Conservation (phyloP, 1,140 invertebrate genomes). For the Drosophila parabipectinata region DNA sequence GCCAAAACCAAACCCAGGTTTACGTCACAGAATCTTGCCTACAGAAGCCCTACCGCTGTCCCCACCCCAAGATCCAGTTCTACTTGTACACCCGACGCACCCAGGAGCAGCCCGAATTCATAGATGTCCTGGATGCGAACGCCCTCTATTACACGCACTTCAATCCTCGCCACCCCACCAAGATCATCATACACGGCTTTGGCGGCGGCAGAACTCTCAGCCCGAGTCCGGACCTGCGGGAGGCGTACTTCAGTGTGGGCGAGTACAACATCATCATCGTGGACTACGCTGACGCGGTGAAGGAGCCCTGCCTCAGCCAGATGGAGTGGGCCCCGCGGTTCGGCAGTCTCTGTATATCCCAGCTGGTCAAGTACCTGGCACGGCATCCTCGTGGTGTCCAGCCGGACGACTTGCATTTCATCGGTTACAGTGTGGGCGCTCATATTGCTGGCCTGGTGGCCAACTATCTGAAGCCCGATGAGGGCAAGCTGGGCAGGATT, state of each 20-base stretch:
- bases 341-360: conserved; percentile 91
- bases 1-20: conserved; percentile 84
- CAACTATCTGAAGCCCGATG: conserved; percentile 88
- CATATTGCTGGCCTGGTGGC: conserved; percentile 93
- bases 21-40: conserved; percentile 92
- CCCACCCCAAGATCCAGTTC: conserved; percentile 92
- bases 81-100: conserved; percentile 92
- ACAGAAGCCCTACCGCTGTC: conserved; percentile 91
- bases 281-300: conserved; percentile 92
- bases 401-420: conserved; percentile 90
- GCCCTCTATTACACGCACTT: conserved; percentile 90
- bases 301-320: conserved; percentile 91
- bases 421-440: conserved; percentile 94
- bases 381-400: conserved; percentile 90
- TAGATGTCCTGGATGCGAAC: conserved; percentile 88
- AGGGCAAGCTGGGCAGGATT: conserved; percentile 90
- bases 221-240: conserved; percentile 91
- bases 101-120: conserved; percentile 88
- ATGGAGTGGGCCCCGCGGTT: conserved; percentile 94
- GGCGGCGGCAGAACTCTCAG: conserved; percentile 91
- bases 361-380: conserved; percentile 90
- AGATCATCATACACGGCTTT: conserved; percentile 93
- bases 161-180: conserved; percentile 90
- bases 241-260: conserved; percentile 91
- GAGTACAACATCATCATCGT: conserved; percentile 94